These are phyloP conservation scores for Myripristis murdjan DNA, from an alignment of 2,797 vertebrate genomes.

Conservation along the genomic window DNA sequence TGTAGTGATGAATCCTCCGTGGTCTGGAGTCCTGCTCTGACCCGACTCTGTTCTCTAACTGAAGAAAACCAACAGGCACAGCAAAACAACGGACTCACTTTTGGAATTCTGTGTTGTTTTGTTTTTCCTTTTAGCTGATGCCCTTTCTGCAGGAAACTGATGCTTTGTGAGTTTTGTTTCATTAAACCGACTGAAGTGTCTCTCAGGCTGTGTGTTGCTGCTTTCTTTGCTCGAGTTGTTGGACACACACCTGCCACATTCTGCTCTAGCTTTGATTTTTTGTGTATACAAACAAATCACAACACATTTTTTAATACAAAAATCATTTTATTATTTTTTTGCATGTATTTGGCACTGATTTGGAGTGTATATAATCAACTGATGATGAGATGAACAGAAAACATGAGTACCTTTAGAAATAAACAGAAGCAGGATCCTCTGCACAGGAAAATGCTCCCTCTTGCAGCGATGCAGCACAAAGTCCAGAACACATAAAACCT, in stretches of 20 bases:
- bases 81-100: constrained; percentile 17
- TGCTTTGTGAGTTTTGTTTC: constrained; percentile 36
- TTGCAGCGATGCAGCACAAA: too few species aligned
- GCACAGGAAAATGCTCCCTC: too few species aligned
- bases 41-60: background rate
- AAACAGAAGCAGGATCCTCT: too few species aligned
- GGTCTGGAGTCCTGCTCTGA: too few species aligned
- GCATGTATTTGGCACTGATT: constrained; percentile 2
- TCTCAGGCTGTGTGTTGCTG: background rate
- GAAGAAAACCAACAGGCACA: too few species aligned
- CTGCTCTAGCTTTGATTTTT: too few species aligned
- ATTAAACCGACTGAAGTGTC: constrained; percentile 50
- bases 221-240: too few species aligned
- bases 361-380: too few species aligned
- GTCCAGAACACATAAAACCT: too few species aligned
- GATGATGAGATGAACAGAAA: background rate
- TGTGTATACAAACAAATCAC: background rate
- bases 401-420: background rate
- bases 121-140: too few species aligned
- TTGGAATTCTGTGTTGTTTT: background rate
- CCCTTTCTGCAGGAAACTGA: constrained; percentile 17
- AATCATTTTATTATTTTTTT: constrained; percentile 55
- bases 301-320: constrained; percentile 35
- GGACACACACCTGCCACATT: too few species aligned
- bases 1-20: too few species aligned